Base-by-base conservation (phyloP, 2,113 vertebrate genomes). In the Oryzias curvinotus region DNA sequence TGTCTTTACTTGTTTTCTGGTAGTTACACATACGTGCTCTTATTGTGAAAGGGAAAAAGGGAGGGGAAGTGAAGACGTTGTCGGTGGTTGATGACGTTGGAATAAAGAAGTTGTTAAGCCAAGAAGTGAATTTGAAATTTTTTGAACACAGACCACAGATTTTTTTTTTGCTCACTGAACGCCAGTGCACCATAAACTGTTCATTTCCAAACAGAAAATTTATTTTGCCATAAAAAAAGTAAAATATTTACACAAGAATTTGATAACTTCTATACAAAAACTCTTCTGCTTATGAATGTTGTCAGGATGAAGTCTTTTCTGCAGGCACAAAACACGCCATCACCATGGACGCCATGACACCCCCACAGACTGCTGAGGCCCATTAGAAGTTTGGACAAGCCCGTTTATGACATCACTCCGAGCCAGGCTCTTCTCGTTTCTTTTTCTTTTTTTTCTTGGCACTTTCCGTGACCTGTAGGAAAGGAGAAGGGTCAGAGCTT, bases 201-300 rank as follows among this genome's bases (percentile, higher is more conserved):
- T 36, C 7, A 36, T 1, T 10, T 36, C 8, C 7, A 36, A 10
- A 48, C 7, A 48, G 2, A 19, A 48, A 48, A 46, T 48, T 48
- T 48, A 48, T 48, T n/a, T 18, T 48, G n/a, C n/a, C 7, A 48
- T 48, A 48, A 48, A 48, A 48, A 47, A 48, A 48, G 47, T 48
- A 19, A 48, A 48, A 18, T 48, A 48, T 48, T 48, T 48, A 48
- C 47, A 48, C 0, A 48, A 13, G 2, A 48, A 13, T 18, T 18
- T 18, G 6, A 7, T 19, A 1, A 48, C 47, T 8, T 48, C 6
- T 48, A 48, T 48, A 48, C 47, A 48, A 48, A 48, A 16, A 45
- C 16, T 8, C 18, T 18, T 48, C 18, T 48, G 46, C 16, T 1
- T 47, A 1, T 3, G 4, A 6, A 6, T 47, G 16, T 7, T 44